Conservation (phyloP, 2,888 invertebrate genomes). For the Blera fallax region DNA sequence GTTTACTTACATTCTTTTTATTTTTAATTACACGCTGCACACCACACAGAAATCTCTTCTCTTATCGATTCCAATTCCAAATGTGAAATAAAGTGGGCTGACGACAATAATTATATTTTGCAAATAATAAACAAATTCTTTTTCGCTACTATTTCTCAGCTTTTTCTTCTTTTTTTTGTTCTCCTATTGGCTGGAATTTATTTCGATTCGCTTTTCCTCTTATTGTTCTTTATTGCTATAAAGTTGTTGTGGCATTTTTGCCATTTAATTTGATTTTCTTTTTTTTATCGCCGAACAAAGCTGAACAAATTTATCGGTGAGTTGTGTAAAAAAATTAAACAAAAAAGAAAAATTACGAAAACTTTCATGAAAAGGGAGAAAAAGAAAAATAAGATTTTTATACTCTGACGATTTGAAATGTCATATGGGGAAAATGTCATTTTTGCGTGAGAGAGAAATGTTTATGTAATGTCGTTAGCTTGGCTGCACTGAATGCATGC, state of each 20-base stretch:
- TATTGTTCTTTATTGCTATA: conserved; percentile 10
- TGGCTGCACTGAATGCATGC: conserved; percentile 5
- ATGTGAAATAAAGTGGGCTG: conserved; percentile 9
- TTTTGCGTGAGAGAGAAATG: background rate
- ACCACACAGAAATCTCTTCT: background rate
- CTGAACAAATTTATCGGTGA: background rate
- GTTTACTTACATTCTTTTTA: conserved; percentile 58
- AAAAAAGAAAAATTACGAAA: conserved; percentile 52
- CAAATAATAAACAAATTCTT: conserved; percentile 56
- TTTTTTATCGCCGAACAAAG: background rate
- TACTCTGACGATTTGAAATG: conserved; percentile 46
- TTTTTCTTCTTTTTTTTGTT: conserved; percentile 5
- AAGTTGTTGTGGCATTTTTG: conserved; percentile 32
- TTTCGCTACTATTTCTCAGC: background rate
- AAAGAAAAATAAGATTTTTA: conserved; percentile 43
- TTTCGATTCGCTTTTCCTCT: conserved; percentile 1
- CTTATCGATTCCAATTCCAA: conserved; percentile 49
- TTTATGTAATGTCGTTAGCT: background rate
- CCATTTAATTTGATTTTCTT: background rate
- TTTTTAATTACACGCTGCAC: conserved; percentile 25
- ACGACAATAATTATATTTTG: conserved; percentile 27
- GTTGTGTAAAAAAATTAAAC: conserved; percentile 28
- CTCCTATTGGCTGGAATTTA: conserved; percentile 31
- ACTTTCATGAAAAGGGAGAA: conserved; percentile 22
- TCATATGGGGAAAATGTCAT: conserved; percentile 60